A percentile compares a stretch with the other conserved stretches of the same genome.
Evolutionary conservation across 2,113 vertebrate species (phyloP).

Genomic region (Coregonus clupeaformis): DNA sequence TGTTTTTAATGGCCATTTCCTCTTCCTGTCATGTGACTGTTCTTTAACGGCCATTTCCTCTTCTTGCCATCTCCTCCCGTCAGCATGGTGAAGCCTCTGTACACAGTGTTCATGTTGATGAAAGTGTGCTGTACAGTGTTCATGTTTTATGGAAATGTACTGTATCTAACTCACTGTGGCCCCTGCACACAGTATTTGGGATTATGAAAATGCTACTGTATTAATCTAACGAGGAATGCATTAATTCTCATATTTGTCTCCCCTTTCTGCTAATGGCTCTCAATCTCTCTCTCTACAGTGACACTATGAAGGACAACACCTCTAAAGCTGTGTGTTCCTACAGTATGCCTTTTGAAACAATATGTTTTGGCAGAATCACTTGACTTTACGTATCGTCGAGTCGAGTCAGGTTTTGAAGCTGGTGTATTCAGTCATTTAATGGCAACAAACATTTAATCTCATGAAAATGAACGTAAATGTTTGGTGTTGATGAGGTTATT

Average conservation of each 20-base stretch:
- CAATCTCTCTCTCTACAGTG: conserved; percentile 78
- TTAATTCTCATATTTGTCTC: conserved; percentile 66
- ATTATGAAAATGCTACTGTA: conserved; percentile 56
- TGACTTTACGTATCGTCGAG: conserved; percentile 50
- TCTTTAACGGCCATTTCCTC: conserved; percentile 79
- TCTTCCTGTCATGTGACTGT: conserved; percentile 76
- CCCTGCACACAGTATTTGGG: conserved; percentile 66
- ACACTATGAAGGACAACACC: conserved; percentile 69
- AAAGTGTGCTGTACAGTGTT: conserved; percentile 73
- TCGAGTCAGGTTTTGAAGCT: conserved; percentile 50
- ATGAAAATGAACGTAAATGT: conserved; percentile 16
- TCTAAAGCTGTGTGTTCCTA: conserved; percentile 71
- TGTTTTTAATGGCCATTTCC: conserved; percentile 74
- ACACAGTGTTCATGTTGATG: conserved; percentile 78
- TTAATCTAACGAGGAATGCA: conserved; percentile 67
- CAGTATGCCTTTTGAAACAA: conserved; percentile 60
- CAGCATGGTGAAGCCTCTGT: conserved; percentile 83
- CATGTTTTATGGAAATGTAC: conserved; percentile 66
- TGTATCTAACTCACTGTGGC: conserved; percentile 59
- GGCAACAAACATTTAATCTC: conserved; percentile 35
- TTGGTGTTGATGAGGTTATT: conserved; percentile 33
- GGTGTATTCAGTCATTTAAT: conserved; percentile 42
- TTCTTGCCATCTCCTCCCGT: conserved; percentile 80
- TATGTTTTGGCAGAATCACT: conserved; percentile 50
- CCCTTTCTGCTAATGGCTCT: conserved; percentile 75